Conservation (phyloP, 2,797 vertebrate species). For the Microcaecilia unicolor region DNA sequence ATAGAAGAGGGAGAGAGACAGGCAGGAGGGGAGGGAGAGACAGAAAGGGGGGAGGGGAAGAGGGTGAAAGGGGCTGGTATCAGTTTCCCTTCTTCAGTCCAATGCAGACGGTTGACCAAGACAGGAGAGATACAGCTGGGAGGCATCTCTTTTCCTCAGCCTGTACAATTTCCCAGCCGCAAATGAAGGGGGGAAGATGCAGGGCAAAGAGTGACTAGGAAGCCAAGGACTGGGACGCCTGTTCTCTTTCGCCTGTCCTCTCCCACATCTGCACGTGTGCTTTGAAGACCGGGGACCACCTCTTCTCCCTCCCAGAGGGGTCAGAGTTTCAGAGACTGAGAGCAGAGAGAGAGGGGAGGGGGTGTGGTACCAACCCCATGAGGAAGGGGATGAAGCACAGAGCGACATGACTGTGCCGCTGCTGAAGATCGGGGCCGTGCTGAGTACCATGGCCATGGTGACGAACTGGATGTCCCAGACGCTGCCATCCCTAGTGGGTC, state of each 20-base stretch:
- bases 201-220: too few relatives aligned
- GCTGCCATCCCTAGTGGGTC: slow-evolving; percentile 81
- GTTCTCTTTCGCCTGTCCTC: not conserved
- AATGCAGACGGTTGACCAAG: slow-evolving; percentile 23
- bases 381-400: slow-evolving; percentile 38
- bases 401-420: slow-evolving; percentile 79
- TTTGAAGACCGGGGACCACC: not conserved
- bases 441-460: slow-evolving; percentile 96
- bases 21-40: slow-evolving; percentile 3
- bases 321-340: slow-evolving; percentile 13
- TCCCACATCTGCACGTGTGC: not conserved
- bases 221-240: not conserved
- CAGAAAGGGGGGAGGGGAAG: slow-evolving; percentile 2
- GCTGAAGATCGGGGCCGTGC: slow-evolving; percentile 89
- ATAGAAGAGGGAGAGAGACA: too few relatives aligned
- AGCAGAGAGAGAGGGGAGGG: slow-evolving; percentile 9
- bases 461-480: slow-evolving; percentile 98
- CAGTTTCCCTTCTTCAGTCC: slow-evolving; percentile 1
- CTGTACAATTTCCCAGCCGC: slow-evolving; percentile 31
- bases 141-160: slow-evolving; percentile 1
- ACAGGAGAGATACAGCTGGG: slow-evolving; percentile 5
- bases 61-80: slow-evolving; percentile 22
- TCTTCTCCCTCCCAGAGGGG: not conserved
- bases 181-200: too few relatives aligned
- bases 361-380: slow-evolving; percentile 27